Percentiles rank a stretch among this genome's conserved stretches.
Evolutionary conservation across 1,140 invertebrate genomes (phyloP).

Genomic region (Zaprionus capensis): DNA sequence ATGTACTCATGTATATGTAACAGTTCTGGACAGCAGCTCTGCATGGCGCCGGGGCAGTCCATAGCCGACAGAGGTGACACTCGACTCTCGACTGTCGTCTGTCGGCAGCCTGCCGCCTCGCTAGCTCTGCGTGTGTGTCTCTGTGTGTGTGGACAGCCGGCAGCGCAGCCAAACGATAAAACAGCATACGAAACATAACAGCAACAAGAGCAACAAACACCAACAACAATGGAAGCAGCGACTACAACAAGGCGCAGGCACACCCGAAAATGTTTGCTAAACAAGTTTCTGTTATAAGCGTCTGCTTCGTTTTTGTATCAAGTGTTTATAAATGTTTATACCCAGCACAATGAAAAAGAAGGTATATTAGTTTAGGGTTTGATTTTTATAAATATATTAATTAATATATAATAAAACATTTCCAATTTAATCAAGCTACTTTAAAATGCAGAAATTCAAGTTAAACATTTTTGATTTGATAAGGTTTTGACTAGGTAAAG

Average conservation of each 20-base stretch:
- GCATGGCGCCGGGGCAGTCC: constrained; percentile 52
- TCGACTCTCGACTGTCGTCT: constrained; percentile 20
- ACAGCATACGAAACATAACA: constrained; percentile 46
- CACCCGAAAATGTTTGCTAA: constrained; percentile 72
- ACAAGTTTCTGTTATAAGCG: constrained; percentile 75
- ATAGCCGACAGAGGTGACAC: constrained; percentile 5
- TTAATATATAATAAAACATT: neutral
- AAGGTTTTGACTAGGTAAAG: neutral
- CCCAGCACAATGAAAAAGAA: neutral
- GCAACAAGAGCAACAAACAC: constrained; percentile 38
- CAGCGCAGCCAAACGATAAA: constrained; percentile 52
- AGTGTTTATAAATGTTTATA: constrained; percentile 71
- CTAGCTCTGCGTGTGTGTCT: neutral
- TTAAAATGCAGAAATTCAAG: neutral
- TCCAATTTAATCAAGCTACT: neutral
- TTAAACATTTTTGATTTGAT: neutral
- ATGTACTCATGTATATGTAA: constrained; percentile 42
- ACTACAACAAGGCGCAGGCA: constrained; percentile 47
- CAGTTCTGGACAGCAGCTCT: constrained; percentile 52
- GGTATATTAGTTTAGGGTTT: constrained; percentile 6
- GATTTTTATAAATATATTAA: too few species aligned
- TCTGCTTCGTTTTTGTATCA: constrained; percentile 70
- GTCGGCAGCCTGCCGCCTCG: constrained; percentile 41
- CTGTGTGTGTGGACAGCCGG: constrained; percentile 28
- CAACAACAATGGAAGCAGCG: constrained; percentile 24